A percentile compares a stretch with the other conserved stretches of the same genome.
Evolutionary conservation across 2,113 vertebrate species (phyloP).

Genomic region (Albula goreensis): DNA sequence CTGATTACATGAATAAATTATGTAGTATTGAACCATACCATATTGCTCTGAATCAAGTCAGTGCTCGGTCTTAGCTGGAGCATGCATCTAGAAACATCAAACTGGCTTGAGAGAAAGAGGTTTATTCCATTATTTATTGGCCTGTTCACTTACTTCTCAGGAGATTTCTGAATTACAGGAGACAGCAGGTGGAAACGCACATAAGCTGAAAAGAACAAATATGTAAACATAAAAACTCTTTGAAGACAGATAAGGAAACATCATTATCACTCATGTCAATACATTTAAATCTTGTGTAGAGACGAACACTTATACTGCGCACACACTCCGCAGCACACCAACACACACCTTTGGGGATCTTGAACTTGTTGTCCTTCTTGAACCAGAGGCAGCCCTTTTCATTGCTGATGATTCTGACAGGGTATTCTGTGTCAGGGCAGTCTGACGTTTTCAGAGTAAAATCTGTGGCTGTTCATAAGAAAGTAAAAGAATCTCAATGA

Average conservation of each 20-base stretch:
- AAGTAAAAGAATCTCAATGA: neutral
- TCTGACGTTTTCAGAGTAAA: slow-evolving; percentile 87
- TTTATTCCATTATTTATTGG: neutral
- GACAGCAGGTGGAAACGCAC: slow-evolving; percentile 89
- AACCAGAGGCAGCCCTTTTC: slow-evolving; percentile 89
- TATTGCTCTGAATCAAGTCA: too few relatives aligned
- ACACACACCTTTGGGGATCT: slow-evolving; percentile 88
- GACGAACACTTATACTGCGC: neutral
- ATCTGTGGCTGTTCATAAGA: slow-evolving; percentile 77
- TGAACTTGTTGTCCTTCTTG: slow-evolving; percentile 95
- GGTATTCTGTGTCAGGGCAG: slow-evolving; percentile 84
- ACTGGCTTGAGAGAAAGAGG: too few relatives aligned
- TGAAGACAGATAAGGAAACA: neutral
- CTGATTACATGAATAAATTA: too few relatives aligned
- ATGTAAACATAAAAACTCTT: slow-evolving; percentile 25
- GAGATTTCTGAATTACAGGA: slow-evolving; percentile 85
- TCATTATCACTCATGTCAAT: neutral
- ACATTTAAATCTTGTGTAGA: neutral
- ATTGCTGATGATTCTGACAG: slow-evolving; percentile 76
- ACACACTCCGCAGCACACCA: neutral
- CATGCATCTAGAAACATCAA: too few relatives aligned
- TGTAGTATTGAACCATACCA: too few relatives aligned
- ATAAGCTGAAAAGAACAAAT: slow-evolving; percentile 71
- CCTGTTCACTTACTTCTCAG: slow-evolving; percentile 82
- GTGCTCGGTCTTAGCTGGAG: too few relatives aligned